Conservation (phyloP, 1,140 invertebrate genomes). For the Calephelis nemesis region DNA sequence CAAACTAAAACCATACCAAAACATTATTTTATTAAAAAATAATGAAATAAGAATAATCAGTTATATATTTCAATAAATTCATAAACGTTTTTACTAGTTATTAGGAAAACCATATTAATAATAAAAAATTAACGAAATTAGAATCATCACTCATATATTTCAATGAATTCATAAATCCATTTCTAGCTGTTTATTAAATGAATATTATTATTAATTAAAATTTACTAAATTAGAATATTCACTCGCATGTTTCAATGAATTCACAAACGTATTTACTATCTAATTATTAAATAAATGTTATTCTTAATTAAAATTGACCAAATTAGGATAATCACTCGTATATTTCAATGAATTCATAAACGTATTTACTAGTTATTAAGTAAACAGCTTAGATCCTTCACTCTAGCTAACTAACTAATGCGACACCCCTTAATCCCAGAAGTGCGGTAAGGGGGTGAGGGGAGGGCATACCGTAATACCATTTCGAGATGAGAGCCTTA, state of each 20-base stretch:
- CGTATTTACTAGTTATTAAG: conserved; percentile 24
- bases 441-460: conserved; percentile 45
- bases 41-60: too few relatives aligned
- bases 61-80: not conserved
- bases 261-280: conserved; percentile 15
- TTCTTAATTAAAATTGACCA: too few relatives aligned
- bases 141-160: not conserved
- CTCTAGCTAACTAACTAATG: conserved; percentile 40
- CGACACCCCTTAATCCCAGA: conserved; percentile 63
- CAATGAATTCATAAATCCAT: conserved; percentile 11
- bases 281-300: conserved; percentile 28
- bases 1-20: too few relatives aligned
- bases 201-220: not conserved
- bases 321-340: not conserved
- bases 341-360: conserved; percentile 9
- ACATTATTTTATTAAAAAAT: too few relatives aligned
- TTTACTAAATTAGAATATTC: not conserved
- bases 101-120: conserved; percentile 26
- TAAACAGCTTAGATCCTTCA: conserved; percentile 40
- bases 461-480: conserved; percentile 61
- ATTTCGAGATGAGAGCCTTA: conserved; percentile 76
- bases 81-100: conserved; percentile 19
- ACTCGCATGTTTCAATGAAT: not conserved
- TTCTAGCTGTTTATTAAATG: conserved; percentile 24
- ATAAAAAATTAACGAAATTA: too few relatives aligned